Percentiles rank a stretch among this genome's conserved stretches.
phyloP scores from a whole-genome alignment of 2,797 vertebrate genomes.

The Leuciscus waleckii region DNA sequence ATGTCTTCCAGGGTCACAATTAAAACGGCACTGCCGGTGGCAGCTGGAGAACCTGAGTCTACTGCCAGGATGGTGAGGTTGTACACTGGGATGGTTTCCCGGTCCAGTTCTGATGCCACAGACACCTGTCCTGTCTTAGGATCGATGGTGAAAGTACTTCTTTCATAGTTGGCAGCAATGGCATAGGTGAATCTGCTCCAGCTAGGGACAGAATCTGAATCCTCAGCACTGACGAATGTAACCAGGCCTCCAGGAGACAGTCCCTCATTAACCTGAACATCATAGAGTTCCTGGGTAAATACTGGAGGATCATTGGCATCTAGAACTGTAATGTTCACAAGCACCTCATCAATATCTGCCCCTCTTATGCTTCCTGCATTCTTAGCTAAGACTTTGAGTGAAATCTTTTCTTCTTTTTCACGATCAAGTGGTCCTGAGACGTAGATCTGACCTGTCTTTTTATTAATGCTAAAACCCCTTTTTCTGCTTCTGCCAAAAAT shows the following conservation, averaged over 20 bases:
- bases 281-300: slow-evolving; percentile 89
- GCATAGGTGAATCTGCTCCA: slow-evolving; percentile 98
- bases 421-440: slow-evolving; percentile 91
- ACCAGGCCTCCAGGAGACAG: slow-evolving; percentile 90
- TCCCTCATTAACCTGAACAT: slow-evolving; percentile 91
- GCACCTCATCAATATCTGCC: slow-evolving; percentile 95
- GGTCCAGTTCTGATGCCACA: slow-evolving; percentile 89
- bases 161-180: slow-evolving; percentile 85
- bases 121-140: slow-evolving; percentile 95
- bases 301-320: slow-evolving; percentile 97
- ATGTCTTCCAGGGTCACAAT: slow-evolving; percentile 95
- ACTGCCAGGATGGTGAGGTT: slow-evolving; percentile 91
- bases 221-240: slow-evolving; percentile 94
- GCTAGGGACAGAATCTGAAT: slow-evolving; percentile 95
- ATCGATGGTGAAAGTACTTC: slow-evolving; percentile 90
- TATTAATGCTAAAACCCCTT: slow-evolving; percentile 92
- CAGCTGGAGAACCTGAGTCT: slow-evolving; percentile 88
- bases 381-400: slow-evolving; percentile 93
- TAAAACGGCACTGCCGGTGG: slow-evolving; percentile 89
- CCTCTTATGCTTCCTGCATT: slow-evolving; percentile 92
- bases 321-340: slow-evolving; percentile 92
- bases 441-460: slow-evolving; percentile 90
- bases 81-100: slow-evolving; percentile 90
- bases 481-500: slow-evolving; percentile 93
- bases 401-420: slow-evolving; percentile 94